Evolutionary conservation across 2,888 invertebrate genomes (phyloP), one percentile per base, ranked within the genome.

Genomic region (Rhogogaster chlorosoma): DNA sequence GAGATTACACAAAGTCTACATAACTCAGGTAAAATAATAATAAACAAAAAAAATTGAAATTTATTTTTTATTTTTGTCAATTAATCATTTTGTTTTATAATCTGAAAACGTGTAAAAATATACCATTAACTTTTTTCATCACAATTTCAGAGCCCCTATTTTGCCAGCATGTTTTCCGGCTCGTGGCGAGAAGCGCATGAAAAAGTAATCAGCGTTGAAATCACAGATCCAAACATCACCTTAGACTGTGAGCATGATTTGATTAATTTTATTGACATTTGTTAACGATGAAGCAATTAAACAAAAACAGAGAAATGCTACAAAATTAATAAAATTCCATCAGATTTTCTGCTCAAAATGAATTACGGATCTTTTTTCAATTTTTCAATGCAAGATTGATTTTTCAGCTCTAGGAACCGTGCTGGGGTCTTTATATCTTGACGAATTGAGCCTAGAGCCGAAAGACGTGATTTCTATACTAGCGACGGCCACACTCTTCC

Each of bases 151-250:
- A 97, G 97, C 90, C 96, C 96, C 0, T 97, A 97, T 92, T 97
- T 97, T 93, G 95, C 95, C 15, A 96, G 96, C 90, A 97, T 97
- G 97, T 97, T 97, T 92, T 96, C 95, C 89, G 97, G 97, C 5
- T 95, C 96, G 2, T 97, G 97, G 97, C 94, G 95, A 89, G 97
- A 97, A 93, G 94, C 96, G 0, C 94, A 95, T 78, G 95, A 96
- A 92, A 95, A 95, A 88, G 94, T 95, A 86, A 95, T 97, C 61
- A 94, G 94, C 84, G 96, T 97, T 83, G 95, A 96, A 93, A 96
- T 97, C 82, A 94, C 95, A 3, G 97, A 97, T 94, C 95, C 96
- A 18, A 95, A 96, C 86, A 96, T 97, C 86, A 96, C 95, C 5
- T 90, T 95, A 84, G 95, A 96, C 85, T 95, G 96, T 96, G 94